A percentile compares a stretch with the other conserved stretches of the same genome.
Conservation (phyloP, 2,888 invertebrate genomes). For the Nymphalis polychloros region DNA sequence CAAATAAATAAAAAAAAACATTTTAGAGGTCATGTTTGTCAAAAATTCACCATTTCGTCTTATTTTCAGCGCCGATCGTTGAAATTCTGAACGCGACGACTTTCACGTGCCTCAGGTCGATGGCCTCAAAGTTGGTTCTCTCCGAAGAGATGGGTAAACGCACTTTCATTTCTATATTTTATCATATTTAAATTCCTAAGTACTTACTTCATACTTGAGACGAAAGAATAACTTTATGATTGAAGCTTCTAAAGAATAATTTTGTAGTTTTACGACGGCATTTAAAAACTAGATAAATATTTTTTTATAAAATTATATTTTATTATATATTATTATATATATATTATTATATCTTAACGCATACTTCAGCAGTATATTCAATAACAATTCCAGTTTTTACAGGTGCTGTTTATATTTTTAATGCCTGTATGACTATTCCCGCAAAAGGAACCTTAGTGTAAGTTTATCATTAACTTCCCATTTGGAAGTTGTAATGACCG, state of each 20-base stretch:
- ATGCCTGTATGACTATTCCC: slow-evolving; percentile 62
- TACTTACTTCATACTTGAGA: too few species aligned
- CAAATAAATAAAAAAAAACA: too few species aligned
- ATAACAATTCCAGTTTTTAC: slow-evolving; percentile 57
- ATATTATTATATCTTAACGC: too few species aligned
- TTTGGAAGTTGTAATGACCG: too few species aligned
- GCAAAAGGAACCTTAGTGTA: slow-evolving; percentile 62
- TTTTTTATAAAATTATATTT: too few species aligned
- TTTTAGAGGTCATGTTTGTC: too few species aligned
- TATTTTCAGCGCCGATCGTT: slow-evolving; percentile 67
- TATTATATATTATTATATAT: too few species aligned
- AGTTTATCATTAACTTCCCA: slow-evolving; percentile 44
- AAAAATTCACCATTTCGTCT: slow-evolving; percentile 30
- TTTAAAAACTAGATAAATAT: too few species aligned
- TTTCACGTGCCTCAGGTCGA: slow-evolving; percentile 70
- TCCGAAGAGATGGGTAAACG: slow-evolving; percentile 69
- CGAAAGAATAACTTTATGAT: too few species aligned
- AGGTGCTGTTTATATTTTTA: slow-evolving; percentile 67
- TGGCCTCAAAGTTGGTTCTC: slow-evolving; percentile 73
- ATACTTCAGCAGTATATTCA: slow-evolving; percentile 63
- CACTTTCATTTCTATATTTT: slow-evolving; percentile 16
- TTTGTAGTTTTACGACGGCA: too few species aligned
- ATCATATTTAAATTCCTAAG: not conserved
- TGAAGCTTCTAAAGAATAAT: too few species aligned
- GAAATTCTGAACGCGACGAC: slow-evolving; percentile 75